Percentiles rank a stretch among this genome's conserved stretches.
Conservation (phyloP, 2,888 invertebrate species). For the Andrena flavipes region DNA sequence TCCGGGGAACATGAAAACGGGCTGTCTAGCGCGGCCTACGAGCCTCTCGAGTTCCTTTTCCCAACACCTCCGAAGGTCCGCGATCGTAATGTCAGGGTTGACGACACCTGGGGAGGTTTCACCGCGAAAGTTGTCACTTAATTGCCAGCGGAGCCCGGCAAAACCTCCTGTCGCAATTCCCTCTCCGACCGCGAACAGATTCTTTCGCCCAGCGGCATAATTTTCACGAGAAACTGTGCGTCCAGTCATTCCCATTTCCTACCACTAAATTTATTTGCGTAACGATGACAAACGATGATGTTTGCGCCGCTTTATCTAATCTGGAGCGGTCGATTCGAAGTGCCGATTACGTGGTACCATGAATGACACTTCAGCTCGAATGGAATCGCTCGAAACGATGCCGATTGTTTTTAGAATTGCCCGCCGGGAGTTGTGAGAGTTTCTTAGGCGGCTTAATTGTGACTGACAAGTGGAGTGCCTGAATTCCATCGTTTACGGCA, state of each 20-base stretch:
- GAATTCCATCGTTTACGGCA: constrained; percentile 72
- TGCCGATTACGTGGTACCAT: background rate
- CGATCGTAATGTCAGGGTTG: constrained; percentile 67
- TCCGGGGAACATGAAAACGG: constrained; percentile 67
- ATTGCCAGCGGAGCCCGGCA: constrained; percentile 10
- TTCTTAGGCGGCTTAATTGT: constrained; percentile 54
- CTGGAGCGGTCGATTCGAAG: background rate
- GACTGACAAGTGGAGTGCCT: constrained; percentile 62
- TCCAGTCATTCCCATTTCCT: background rate
- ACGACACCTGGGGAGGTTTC: constrained; percentile 53
- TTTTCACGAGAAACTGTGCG: background rate
- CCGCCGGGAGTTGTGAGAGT: constrained; percentile 10
- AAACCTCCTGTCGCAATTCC: background rate
- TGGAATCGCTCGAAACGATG: background rate
- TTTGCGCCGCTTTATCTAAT: constrained; percentile 49
- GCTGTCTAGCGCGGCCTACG: constrained; percentile 40
- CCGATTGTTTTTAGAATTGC: background rate
- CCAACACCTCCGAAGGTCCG: constrained; percentile 20
- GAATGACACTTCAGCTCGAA: background rate
- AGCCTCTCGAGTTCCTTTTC: constrained; percentile 32
- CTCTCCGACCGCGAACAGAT: background rate
- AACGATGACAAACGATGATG: constrained; percentile 8
- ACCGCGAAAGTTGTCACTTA: constrained; percentile 32
- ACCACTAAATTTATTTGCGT: constrained; percentile 11
- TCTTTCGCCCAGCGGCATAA: background rate